Percentiles rank a stretch among this genome's conserved stretches.
Evolutionary conservation across 2,888 invertebrate genomes (phyloP).

Genomic region (Habrosyne pyritoides): DNA sequence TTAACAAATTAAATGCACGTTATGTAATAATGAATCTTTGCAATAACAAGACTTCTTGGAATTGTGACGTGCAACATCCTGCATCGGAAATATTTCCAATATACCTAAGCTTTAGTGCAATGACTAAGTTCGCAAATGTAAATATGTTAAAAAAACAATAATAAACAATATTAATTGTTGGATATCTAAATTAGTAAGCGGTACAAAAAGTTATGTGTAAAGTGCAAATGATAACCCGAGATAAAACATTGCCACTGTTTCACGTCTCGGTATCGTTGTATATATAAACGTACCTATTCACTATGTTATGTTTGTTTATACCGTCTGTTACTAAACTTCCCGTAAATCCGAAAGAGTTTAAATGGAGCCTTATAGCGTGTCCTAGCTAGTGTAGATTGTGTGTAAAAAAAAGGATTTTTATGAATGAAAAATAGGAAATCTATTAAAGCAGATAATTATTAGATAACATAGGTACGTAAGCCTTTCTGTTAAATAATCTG

Average conservation of each 20-base stretch:
- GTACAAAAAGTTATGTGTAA: constrained; percentile 23
- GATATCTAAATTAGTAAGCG: constrained; percentile 5
- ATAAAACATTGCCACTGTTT: constrained; percentile 24
- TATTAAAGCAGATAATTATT: too few relatives aligned
- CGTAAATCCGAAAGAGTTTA: too few relatives aligned
- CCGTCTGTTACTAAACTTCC: too few relatives aligned
- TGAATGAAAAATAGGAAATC: too few relatives aligned
- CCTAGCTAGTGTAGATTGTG: too few relatives aligned
- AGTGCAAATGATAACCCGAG: constrained; percentile 28
- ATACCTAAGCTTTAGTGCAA: background rate
- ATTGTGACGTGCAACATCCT: background rate
- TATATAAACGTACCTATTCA: background rate
- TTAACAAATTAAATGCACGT: background rate
- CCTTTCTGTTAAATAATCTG: too few relatives aligned
- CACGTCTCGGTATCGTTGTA: background rate
- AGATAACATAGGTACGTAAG: too few relatives aligned
- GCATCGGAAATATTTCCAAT: background rate
- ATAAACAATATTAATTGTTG: background rate
- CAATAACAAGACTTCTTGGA: background rate
- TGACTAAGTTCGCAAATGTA: background rate
- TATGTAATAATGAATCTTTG: background rate
- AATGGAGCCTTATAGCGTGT: too few relatives aligned
- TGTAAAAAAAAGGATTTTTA: too few relatives aligned
- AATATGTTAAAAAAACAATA: background rate
- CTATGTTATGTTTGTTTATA: background rate